Percentiles rank a stretch among this genome's conserved stretches.
These are phyloP conservation scores for Bothrops jararaca DNA, from an alignment of 2,113 vertebrate genomes.

Conservation along the genomic window DNA sequence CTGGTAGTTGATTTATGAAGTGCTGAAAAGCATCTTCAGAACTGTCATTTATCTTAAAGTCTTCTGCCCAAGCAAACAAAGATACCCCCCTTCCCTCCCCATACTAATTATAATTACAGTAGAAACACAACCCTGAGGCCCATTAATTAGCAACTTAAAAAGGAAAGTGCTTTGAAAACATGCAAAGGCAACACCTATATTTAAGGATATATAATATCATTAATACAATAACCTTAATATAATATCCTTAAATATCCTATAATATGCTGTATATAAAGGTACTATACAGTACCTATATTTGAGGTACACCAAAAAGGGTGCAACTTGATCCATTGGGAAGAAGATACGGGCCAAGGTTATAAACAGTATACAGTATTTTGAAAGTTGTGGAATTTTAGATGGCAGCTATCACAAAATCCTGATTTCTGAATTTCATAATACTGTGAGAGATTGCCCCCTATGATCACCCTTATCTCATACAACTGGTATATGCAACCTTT, in stretches of 20 bases:
- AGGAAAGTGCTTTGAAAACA: background rate
- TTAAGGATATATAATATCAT: background rate
- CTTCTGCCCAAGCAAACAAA: slow-evolving; percentile 80
- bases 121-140: slow-evolving; percentile 65
- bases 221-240: no score
- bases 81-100: slow-evolving; percentile 41
- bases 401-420: background rate
- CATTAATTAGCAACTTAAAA: slow-evolving; percentile 22
- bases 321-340: background rate
- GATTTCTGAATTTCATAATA: background rate
- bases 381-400: background rate
- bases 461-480: background rate
- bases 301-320: background rate
- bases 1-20: slow-evolving; percentile 77
- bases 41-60: slow-evolving; percentile 78
- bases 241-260: background rate
- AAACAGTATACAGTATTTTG: background rate
- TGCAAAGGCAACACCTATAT: background rate
- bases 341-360: background rate
- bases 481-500: background rate
- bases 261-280: background rate
- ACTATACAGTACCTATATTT: background rate
- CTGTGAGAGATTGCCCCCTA: background rate
- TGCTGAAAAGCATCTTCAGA: slow-evolving; percentile 80
- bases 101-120: slow-evolving; percentile 66